These are phyloP conservation scores for Eledone cirrhosa DNA, from an alignment of 2,888 invertebrate genomes.

Conservation along the genomic window DNA sequence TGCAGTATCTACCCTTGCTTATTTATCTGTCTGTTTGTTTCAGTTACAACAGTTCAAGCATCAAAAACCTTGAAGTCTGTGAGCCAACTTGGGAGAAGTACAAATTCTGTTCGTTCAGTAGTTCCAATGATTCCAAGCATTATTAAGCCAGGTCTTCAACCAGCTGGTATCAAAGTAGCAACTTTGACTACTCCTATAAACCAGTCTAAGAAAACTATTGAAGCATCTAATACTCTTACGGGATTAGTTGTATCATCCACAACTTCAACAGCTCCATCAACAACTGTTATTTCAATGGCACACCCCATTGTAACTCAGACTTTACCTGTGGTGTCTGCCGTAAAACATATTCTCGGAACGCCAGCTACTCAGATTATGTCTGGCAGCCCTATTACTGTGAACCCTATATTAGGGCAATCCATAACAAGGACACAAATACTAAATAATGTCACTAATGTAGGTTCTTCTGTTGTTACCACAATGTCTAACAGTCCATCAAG, in stretches of 20 bases:
- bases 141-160: slow-evolving; percentile 15
- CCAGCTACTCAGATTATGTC: slow-evolving; percentile 32
- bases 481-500: slow-evolving; percentile 21
- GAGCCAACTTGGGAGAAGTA: not conserved
- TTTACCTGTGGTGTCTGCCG: slow-evolving; percentile 30
- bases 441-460: slow-evolving; percentile 35
- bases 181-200: slow-evolving; percentile 9
- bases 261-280: slow-evolving; percentile 8
- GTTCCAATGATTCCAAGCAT: not conserved
- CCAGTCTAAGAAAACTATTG: slow-evolving; percentile 2
- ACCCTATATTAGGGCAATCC: slow-evolving; percentile 34
- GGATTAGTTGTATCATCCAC: slow-evolving; percentile 8
- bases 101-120: slow-evolving; percentile 11
- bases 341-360: slow-evolving; percentile 33
- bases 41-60: slow-evolving; percentile 14
- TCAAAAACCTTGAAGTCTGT: not conserved
- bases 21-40: not conserved
- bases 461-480: slow-evolving; percentile 32
- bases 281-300: slow-evolving; percentile 27
- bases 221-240: slow-evolving; percentile 25
- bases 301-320: slow-evolving; percentile 33
- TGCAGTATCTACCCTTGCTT: too few species aligned
- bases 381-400: slow-evolving; percentile 27
- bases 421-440: slow-evolving; percentile 37
- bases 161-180: not conserved